These are phyloP conservation scores for Conchocele bisecta DNA, from an alignment of 2,888 invertebrate species.

Conservation along the genomic window DNA sequence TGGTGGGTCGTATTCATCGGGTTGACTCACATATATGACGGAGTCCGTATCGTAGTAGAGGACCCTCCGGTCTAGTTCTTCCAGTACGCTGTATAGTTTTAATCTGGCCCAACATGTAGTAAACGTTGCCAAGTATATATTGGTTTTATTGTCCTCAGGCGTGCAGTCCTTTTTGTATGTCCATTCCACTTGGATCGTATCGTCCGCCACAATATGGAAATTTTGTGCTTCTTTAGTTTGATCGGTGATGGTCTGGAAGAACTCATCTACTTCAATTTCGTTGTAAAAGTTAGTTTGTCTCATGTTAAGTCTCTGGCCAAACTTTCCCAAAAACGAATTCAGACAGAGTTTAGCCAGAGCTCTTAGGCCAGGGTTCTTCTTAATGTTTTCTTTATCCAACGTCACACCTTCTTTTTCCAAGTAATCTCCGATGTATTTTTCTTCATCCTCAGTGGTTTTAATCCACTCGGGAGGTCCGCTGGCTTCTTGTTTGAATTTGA, in stretches of 20 bases:
- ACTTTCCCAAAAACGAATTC: constrained; percentile 59
- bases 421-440: constrained; percentile 56
- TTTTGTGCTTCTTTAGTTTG: not conserved
- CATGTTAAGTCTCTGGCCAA: constrained; percentile 37
- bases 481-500: constrained; percentile 67
- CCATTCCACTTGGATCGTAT: constrained; percentile 1
- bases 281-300: constrained; percentile 14
- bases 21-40: constrained; percentile 68
- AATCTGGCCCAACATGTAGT: constrained; percentile 42
- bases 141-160: constrained; percentile 13
- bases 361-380: constrained; percentile 46
- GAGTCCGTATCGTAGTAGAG: constrained; percentile 77
- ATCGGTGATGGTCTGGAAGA: not conserved
- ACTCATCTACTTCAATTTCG: not conserved
- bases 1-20: constrained; percentile 19
- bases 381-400: constrained; percentile 32
- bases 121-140: constrained; percentile 28
- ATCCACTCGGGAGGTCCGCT: constrained; percentile 63
- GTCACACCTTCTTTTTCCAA: constrained; percentile 50
- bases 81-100: constrained; percentile 36
- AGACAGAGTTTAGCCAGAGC: constrained; percentile 44
- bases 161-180: not conserved
- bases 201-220: constrained; percentile 4
- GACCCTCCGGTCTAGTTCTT: constrained; percentile 23
- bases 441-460: constrained; percentile 47